Percentiles rank a stretch among this genome's conserved stretches.
These are phyloP conservation scores for Trichopoda pennipes DNA, from an alignment of 2,888 invertebrate genomes.

Conservation along the genomic window DNA sequence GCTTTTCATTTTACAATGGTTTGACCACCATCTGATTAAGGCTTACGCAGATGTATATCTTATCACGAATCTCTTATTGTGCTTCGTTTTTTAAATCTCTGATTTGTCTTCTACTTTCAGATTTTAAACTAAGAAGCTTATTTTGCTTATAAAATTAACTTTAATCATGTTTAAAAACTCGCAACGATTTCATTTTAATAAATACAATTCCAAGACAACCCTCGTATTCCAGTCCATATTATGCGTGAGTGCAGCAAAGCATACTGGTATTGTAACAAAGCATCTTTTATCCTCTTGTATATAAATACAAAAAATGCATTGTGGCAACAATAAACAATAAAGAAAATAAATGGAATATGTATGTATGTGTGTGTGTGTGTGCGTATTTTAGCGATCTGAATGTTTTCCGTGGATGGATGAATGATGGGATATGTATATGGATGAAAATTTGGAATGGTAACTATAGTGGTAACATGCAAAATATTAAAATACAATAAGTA, in stretches of 20 bases:
- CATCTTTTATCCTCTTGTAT: constrained; percentile 32
- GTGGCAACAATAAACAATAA: constrained; percentile 35
- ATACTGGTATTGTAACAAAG: constrained; percentile 47
- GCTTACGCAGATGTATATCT: too few species aligned
- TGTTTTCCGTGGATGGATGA: constrained; percentile 3
- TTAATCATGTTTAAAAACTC: too few species aligned
- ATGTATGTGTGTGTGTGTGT: neutral
- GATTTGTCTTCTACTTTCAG: too few species aligned
- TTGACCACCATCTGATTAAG: too few species aligned
- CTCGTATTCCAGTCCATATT: neutral
- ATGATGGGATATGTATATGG: constrained; percentile 4
- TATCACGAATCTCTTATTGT: too few species aligned
- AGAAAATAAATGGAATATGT: constrained; percentile 8
- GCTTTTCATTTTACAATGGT: too few species aligned
- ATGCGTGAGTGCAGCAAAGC: neutral
- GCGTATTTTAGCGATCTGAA: neutral
- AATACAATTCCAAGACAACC: too few species aligned
- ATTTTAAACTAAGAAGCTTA: too few species aligned
- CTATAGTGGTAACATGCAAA: constrained; percentile 15
- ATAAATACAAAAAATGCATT: constrained; percentile 19
- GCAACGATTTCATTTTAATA: too few species aligned
- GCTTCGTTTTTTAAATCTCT: too few species aligned
- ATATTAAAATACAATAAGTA: constrained; percentile 12
- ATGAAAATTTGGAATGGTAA: constrained; percentile 24
- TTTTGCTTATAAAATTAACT: too few species aligned